Conservation (phyloP, 2,113 vertebrate genomes). For the Percina caprodes region DNA sequence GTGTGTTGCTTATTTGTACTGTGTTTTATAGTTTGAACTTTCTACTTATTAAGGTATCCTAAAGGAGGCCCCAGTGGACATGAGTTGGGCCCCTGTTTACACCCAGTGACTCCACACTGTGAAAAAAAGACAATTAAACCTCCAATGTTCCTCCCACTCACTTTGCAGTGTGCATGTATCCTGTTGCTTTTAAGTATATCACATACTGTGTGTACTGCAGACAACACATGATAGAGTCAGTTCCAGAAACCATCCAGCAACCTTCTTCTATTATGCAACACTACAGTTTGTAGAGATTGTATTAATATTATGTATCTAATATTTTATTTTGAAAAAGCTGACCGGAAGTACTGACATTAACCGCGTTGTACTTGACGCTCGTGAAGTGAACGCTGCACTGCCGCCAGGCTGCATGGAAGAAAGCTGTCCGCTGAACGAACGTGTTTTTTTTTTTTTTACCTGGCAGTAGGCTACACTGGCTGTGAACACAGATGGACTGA, state of each 20-base stretch:
- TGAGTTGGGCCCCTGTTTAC: neutral
- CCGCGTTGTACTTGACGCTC: rapidly evolving
- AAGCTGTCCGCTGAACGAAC: neutral
- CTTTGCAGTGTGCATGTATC: no score
- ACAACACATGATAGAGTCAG: neutral
- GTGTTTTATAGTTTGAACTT: no score
- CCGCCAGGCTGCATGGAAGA: constrained; percentile 6
- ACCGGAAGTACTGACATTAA: neutral
- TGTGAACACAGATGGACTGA: constrained; percentile 7
- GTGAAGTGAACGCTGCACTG: neutral
- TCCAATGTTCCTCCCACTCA: neutral
- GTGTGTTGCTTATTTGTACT: no score
- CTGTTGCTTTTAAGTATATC: neutral
- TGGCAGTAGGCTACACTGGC: neutral
- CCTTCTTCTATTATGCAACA: neutral
- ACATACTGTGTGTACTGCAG: neutral
- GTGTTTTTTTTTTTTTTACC: neutral
- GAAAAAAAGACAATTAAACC: no score
- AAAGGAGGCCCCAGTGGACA: neutral
- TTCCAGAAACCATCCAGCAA: neutral
- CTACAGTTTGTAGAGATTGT: neutral
- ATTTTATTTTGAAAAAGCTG: constrained; percentile 19
- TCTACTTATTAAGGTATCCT: neutral
- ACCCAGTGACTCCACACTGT: neutral
- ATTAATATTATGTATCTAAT: no score